Conservation (phyloP, 2,888 invertebrate species). For the Cosmorhoe ocellata region DNA sequence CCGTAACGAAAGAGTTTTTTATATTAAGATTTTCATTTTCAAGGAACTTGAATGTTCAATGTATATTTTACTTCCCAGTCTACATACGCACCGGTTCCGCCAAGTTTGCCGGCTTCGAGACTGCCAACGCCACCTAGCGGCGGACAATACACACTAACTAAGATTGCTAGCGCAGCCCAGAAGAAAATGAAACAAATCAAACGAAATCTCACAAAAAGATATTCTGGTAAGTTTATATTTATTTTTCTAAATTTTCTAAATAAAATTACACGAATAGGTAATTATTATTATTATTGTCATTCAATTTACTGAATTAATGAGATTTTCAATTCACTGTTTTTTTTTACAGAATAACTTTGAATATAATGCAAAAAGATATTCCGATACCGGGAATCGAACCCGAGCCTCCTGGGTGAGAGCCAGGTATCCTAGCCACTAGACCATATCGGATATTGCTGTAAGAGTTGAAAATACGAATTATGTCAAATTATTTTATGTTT, state of each 20-base stretch:
- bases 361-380: constrained; percentile 53
- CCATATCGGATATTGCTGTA: constrained; percentile 74
- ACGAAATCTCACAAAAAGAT: constrained; percentile 84
- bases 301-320: too few species aligned
- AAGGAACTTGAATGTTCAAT: too few species aligned
- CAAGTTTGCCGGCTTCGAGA: constrained; percentile 60
- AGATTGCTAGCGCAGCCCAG: constrained; percentile 84
- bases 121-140: constrained; percentile 84
- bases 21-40: too few species aligned
- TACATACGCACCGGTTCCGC: constrained; percentile 48
- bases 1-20: too few species aligned
- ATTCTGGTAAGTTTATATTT: constrained; percentile 62
- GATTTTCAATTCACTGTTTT: too few species aligned
- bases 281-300: too few species aligned
- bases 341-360: too few species aligned
- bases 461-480: too few species aligned
- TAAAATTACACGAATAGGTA: too few species aligned
- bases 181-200: constrained; percentile 85
- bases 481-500: too few species aligned
- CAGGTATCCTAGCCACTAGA: constrained; percentile 85
- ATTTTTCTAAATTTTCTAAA: too few species aligned
- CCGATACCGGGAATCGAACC: constrained; percentile 85
- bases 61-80: constrained; percentile 37
- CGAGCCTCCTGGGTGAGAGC: constrained; percentile 84
- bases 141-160: constrained; percentile 85